phyloP scores from a whole-genome alignment of 2,113 vertebrate genomes.

The Vicugna pacos region DNA sequence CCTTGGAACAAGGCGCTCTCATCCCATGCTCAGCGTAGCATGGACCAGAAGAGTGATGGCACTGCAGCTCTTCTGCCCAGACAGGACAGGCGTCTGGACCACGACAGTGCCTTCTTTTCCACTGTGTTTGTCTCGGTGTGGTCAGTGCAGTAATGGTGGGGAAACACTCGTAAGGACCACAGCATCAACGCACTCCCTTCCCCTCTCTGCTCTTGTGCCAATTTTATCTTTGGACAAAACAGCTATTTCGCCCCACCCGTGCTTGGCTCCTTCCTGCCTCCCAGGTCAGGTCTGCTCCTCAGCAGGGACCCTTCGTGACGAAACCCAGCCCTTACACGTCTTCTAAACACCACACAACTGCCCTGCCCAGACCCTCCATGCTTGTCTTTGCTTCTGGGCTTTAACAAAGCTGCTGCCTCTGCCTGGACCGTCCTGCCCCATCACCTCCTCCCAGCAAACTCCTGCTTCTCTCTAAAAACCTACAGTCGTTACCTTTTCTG shows the following conservation, averaged over 20 bases:
- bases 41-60: neutral
- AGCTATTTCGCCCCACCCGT: neutral
- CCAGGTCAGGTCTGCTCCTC: neutral
- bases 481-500: neutral
- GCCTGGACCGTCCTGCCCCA: neutral
- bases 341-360: neutral
- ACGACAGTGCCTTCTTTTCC: neutral
- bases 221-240: neutral
- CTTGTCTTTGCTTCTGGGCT: neutral
- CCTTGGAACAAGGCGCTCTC: conserved; percentile 36
- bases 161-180: neutral
- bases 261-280: neutral
- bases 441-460: neutral
- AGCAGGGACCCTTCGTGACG: neutral
- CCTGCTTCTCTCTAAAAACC: conserved; percentile 20
- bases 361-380: neutral
- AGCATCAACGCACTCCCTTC: neutral
- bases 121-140: neutral
- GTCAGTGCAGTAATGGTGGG: neutral
- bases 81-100: neutral
- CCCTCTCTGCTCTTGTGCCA: too few relatives aligned
- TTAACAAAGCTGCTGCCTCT: conserved; percentile 27
- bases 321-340: neutral
- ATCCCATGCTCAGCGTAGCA: neutral
- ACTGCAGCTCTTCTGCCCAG: neutral